These are phyloP conservation scores for Micromesistius poutassou DNA, from an alignment of 2,797 vertebrate genomes.

Conservation along the genomic window DNA sequence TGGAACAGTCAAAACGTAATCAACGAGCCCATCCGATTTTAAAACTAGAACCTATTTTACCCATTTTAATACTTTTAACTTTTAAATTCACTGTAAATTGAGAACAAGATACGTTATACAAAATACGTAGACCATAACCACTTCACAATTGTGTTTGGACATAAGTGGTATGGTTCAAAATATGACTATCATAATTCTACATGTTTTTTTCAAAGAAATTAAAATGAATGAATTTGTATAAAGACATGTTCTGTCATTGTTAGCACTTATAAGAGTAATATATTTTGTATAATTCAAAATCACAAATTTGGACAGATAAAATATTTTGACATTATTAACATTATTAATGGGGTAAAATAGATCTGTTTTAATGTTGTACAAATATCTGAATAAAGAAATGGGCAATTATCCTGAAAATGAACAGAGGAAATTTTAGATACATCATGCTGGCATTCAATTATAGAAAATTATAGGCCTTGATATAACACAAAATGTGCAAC, in stretches of 20 bases:
- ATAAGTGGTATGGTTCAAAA: not conserved
- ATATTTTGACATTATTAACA: slow-evolving; percentile 7
- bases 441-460: slow-evolving; percentile 36
- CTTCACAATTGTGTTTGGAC: not conserved
- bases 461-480: slow-evolving; percentile 11
- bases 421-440: slow-evolving; percentile 25
- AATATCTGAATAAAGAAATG: slow-evolving; percentile 2
- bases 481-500: slow-evolving; percentile 18
- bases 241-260: not conserved
- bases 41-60: slow-evolving; percentile 22
- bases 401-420: slow-evolving; percentile 10
- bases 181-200: not conserved
- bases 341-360: slow-evolving; percentile 9
- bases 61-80: slow-evolving; percentile 12
- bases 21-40: slow-evolving; percentile 15
- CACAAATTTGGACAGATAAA: not conserved
- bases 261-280: not conserved
- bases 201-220: not conserved
- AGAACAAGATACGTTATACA: not conserved
- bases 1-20: slow-evolving; percentile 11
- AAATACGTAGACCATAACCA: not conserved
- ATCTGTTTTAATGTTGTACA: slow-evolving; percentile 4
- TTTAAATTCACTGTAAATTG: not conserved
- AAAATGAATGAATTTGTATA: not conserved
- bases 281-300: not conserved